phyloP scores from a whole-genome alignment of 2,113 vertebrate species.

The Amblyornis subalaris region DNA sequence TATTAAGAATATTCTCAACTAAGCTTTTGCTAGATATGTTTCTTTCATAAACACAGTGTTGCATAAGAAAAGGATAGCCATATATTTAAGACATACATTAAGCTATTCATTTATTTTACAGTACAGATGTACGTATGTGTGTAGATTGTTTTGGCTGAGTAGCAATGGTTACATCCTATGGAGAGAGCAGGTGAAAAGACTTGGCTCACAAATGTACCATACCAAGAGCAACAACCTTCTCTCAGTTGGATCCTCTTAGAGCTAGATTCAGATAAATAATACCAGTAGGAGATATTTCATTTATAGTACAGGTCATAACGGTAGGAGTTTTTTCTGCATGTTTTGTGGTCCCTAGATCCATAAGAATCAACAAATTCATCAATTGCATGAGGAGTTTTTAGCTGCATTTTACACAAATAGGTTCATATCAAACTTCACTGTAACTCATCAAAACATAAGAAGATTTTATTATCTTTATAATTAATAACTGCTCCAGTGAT shows the following conservation, averaged over 20 bases:
- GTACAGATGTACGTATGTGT: rapidly evolving
- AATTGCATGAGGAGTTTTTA: neutral
- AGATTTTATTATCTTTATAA: neutral
- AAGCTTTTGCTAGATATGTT: neutral
- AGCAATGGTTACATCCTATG: neutral
- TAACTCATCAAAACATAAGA: neutral
- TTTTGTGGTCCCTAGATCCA: neutral
- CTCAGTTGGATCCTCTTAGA: neutral
- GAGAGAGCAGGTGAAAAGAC: neutral
- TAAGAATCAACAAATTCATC: neutral
- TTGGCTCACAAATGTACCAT: neutral
- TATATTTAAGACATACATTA: neutral
- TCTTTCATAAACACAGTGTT: neutral
- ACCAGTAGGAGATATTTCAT: neutral
- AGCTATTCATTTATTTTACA: neutral
- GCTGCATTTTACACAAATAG: neutral
- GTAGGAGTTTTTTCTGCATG: rapidly evolving
- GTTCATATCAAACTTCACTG: neutral
- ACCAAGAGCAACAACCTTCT: neutral
- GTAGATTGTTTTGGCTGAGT: neutral
- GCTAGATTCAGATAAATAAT: neutral
- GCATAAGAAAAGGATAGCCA: neutral
- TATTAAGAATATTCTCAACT: neutral
- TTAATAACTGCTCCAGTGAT: neutral
- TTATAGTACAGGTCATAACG: neutral